Conservation (phyloP, 1,140 invertebrate genomes). For the Chymomyza costata region DNA sequence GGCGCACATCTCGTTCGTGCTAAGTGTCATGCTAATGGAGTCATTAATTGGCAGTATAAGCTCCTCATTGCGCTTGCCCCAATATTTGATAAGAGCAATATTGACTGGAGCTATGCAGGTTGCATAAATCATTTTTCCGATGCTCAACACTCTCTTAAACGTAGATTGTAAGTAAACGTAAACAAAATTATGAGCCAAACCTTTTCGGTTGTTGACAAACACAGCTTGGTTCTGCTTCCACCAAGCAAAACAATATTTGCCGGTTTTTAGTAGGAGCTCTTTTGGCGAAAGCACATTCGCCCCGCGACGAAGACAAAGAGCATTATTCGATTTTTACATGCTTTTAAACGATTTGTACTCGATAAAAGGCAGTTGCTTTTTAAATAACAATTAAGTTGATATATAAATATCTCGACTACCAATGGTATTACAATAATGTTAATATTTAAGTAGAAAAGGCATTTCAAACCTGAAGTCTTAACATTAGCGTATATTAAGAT, state of each 20-base stretch:
- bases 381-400: too few species aligned
- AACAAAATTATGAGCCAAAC: neutral
- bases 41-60: conserved; percentile 97
- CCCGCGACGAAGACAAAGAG: neutral
- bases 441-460: too few species aligned
- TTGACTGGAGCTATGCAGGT: conserved; percentile 96
- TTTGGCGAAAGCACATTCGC: neutral
- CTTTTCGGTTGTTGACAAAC: neutral
- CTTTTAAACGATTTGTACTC: too few species aligned
- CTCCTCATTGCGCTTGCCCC: conserved; percentile 96
- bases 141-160: too few species aligned
- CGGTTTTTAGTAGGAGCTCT: too few species aligned
- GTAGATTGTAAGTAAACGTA: too few species aligned
- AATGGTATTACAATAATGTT: too few species aligned
- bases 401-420: too few species aligned
- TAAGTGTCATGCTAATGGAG: conserved; percentile 94
- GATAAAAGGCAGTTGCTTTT: too few species aligned
- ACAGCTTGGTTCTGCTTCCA: neutral
- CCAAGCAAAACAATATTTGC: neutral
- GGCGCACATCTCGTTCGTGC: conserved; percentile 90
- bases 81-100: conserved; percentile 99
- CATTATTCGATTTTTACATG: neutral
- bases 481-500: too few species aligned
- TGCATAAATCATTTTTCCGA: conserved; percentile 74
- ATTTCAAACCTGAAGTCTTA: too few species aligned